A percentile compares a stretch with the other conserved stretches of the same genome.
Conservation (phyloP, 2,113 vertebrate genomes). For the Calypte anna region DNA sequence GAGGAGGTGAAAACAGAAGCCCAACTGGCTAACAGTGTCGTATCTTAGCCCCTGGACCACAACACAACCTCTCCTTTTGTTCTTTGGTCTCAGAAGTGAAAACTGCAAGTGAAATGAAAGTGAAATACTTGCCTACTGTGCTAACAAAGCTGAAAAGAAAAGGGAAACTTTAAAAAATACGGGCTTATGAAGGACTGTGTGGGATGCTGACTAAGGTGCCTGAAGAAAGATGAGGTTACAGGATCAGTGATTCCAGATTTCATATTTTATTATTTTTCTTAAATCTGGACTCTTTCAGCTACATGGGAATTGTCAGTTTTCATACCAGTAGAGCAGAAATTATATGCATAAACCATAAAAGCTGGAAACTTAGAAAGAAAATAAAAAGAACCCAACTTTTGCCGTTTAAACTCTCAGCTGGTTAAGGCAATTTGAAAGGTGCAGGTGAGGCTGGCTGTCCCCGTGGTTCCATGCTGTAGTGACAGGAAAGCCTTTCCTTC, state of each 20-base stretch:
- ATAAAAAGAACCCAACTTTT: background rate
- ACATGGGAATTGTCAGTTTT: background rate
- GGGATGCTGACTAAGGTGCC: background rate
- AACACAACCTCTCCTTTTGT: background rate
- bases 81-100: background rate
- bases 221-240: background rate
- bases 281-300: background rate
- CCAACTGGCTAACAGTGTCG: accelerated
- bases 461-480: background rate
- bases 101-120: background rate
- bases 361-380: background rate
- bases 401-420: background rate
- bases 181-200: background rate
- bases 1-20: background rate
- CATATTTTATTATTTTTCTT: background rate
- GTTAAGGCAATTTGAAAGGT: background rate
- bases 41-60: background rate
- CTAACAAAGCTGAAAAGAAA: background rate
- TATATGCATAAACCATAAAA: background rate
- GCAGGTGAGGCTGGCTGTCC: background rate
- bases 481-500: background rate
- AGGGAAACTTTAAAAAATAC: background rate
- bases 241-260: background rate
- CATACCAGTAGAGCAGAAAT: background rate
- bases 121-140: background rate